Base-by-base conservation (phyloP, 2,888 invertebrate genomes). In the Neoascia interrupta region DNA sequence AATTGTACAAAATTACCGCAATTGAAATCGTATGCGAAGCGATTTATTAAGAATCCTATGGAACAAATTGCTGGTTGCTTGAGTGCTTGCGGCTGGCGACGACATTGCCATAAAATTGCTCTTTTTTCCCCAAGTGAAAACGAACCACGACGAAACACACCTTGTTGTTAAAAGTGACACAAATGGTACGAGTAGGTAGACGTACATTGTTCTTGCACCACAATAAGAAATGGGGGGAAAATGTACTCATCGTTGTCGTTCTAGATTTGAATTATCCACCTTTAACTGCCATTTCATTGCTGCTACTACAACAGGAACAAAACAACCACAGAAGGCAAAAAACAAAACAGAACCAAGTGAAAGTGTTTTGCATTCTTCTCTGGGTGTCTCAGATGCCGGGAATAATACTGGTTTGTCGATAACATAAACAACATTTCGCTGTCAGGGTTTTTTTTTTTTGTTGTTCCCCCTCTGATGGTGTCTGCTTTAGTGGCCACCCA, bases 1-100 rank as follows among this genome's bases (percentile, higher is more conserved):
- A 63, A 69, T 63, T 75, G 58, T 43, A 63, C 51, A 43, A 69
- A 75, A 63, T 69, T 54, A 56, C 75, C 69, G 41, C 75, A 63
- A 75, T 63, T 58, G 43, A 75, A 69, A 47, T 51, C 37, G 37
- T 63, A 49, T 56, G 43, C 56, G 43, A 49, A 75, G 21, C 56
- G 51, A 43, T 68, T 66, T 37, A 60, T 73, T 53, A 28, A 39
- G 13, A 56, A 56, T 21, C 41, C 15, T 31, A n/a, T 56, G 37
- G 10, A 51, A 13, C 51, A 39, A 11, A 47, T 63, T 28, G 34
- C 45, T 15, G 26, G 18, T 18, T n/a, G 5, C 5, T 6, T 13
- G 37, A n/a, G 31, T 31, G 8, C n/a, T n/a, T n/a, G n/a, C n/a
- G n/a, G n/a, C n/a, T n/a, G 43, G 21, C 21, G 34, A 36, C 37